Conservation (phyloP, 2,797 vertebrate genomes). For the Pachyuromys duprasi region DNA sequence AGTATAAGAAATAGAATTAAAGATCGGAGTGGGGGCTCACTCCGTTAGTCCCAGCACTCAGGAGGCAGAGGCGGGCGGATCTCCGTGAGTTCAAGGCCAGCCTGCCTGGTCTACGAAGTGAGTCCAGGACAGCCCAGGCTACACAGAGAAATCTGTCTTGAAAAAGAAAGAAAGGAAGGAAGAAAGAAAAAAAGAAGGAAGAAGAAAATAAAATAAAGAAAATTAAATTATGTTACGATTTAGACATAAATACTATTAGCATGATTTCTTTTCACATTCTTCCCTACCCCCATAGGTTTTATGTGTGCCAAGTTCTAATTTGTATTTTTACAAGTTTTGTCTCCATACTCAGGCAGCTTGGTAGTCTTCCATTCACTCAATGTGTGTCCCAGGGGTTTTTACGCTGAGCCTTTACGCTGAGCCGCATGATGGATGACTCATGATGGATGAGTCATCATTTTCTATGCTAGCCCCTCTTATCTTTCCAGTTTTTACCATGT, state of each 20-base stretch:
- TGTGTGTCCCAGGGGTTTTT: neutral
- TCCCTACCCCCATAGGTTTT: neutral
- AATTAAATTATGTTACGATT: neutral
- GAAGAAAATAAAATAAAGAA: no score
- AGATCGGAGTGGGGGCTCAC: no score
- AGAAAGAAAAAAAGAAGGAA: no score
- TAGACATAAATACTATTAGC: neutral
- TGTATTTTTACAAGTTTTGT: slow-evolving; percentile 23
- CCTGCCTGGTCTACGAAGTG: no score
- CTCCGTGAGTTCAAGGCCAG: no score
- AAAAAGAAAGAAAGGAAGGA: no score
- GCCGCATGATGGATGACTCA: neutral
- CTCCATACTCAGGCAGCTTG: neutral
- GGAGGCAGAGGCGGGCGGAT: no score
- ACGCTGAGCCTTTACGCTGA: neutral
- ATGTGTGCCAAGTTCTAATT: neutral
- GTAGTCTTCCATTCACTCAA: neutral
- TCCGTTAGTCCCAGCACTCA: no score
- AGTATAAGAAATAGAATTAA: slow-evolving; percentile 35
- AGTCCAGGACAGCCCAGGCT: no score
- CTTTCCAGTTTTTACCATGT: neutral
- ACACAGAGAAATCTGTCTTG: no score
- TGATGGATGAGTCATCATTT: neutral
- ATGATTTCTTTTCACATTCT: neutral
- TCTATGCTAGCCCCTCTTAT: neutral